Percentiles rank a stretch among this genome's conserved stretches.
Evolutionary conservation across 2,888 invertebrate species (phyloP).

Genomic region (Fragum sueziense): DNA sequence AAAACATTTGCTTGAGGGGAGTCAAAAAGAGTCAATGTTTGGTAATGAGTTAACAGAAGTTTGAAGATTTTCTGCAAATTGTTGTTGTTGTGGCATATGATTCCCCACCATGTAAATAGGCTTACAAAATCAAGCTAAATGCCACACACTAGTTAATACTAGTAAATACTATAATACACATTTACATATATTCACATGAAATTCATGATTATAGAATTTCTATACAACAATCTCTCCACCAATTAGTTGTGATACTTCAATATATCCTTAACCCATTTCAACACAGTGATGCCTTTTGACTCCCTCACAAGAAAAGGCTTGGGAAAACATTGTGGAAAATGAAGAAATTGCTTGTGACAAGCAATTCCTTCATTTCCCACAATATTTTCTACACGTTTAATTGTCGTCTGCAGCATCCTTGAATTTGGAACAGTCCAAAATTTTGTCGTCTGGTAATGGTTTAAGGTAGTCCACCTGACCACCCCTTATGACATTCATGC

Average conservation of each 20-base stretch:
- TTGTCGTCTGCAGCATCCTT: too few species aligned
- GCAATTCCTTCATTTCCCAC: neutral
- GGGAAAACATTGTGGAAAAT: neutral
- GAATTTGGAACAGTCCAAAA: too few species aligned
- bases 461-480: too few species aligned
- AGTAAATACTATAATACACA: neutral
- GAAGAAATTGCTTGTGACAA: neutral
- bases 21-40: too few species aligned
- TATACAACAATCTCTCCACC: neutral
- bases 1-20: too few species aligned
- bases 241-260: neutral
- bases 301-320: neutral
- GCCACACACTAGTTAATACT: neutral
- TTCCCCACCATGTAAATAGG: too few species aligned
- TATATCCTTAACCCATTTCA: neutral
- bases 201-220: neutral
- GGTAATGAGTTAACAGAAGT: too few species aligned
- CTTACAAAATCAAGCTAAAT: too few species aligned
- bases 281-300: neutral
- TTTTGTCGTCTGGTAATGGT: too few species aligned
- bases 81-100: too few species aligned
- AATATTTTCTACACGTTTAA: neutral
- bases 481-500: too few species aligned
- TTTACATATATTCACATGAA: neutral
- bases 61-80: too few species aligned